Percentiles rank a stretch among this genome's conserved stretches.
Conservation (phyloP, 2,113 vertebrate species). For the Pteruthius melanotis region DNA sequence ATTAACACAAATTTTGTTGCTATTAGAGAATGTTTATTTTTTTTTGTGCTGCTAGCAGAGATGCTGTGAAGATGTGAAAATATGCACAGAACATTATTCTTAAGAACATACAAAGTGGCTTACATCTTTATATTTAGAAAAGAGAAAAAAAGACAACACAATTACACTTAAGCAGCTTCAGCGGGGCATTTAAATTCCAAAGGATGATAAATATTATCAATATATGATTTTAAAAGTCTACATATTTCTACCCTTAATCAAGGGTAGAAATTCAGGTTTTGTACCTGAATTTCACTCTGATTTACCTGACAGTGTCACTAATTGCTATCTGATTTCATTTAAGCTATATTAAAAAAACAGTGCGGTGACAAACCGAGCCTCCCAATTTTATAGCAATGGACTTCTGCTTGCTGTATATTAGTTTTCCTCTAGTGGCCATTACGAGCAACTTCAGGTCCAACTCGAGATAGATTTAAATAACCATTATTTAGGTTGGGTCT, state of each 20-base stretch:
- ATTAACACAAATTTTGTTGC: not conserved
- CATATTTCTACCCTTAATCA: not conserved
- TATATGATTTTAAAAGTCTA: not conserved
- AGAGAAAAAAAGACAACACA: not conserved
- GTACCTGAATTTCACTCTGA: not conserved
- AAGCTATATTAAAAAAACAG: not conserved
- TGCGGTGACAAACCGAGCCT: not conserved
- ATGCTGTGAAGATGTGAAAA: not conserved
- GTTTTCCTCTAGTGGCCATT: slow-evolving; percentile 39
- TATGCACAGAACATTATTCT: not conserved
- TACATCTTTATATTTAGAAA: not conserved
- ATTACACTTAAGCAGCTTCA: not conserved
- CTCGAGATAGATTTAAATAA: not conserved
- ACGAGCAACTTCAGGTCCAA: not conserved
- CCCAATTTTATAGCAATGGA: not conserved
- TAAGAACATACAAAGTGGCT: not conserved
- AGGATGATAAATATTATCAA: not conserved
- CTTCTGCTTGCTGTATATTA: not conserved
- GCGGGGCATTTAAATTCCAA: not conserved
- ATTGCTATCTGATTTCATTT: not conserved
- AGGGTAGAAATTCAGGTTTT: not conserved
- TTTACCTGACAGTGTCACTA: not conserved
- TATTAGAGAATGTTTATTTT: not conserved
- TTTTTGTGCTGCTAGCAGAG: not conserved
- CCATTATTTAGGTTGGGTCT: not conserved